Percentiles rank a stretch among this genome's conserved stretches.
phyloP scores from a whole-genome alignment of 2,888 invertebrate species.

The Chymomyza fuscimana region DNA sequence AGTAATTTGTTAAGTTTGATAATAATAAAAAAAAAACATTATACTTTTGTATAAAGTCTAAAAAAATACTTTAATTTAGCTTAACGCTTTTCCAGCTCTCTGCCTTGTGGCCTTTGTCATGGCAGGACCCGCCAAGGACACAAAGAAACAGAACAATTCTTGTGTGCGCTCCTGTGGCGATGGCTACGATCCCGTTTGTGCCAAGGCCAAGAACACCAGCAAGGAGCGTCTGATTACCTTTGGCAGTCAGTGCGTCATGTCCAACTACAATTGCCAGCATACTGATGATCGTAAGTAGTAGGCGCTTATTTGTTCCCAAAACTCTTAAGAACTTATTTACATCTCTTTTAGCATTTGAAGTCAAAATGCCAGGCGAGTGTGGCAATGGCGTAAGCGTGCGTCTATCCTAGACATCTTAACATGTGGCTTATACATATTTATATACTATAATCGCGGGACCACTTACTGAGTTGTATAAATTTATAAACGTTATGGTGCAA shows the following conservation, averaged over 20 bases:
- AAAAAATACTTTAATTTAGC: too few species aligned
- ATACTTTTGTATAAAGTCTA: too few species aligned
- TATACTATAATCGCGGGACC: not conserved
- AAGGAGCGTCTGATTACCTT: conserved; percentile 77
- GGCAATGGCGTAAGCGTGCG: conserved; percentile 77
- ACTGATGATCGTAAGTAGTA: conserved; percentile 72
- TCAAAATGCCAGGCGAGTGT: conserved; percentile 76
- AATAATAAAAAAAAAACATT: too few species aligned
- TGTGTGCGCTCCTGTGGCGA: conserved; percentile 65
- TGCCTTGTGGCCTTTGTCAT: conserved; percentile 62
- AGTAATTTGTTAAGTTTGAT: too few species aligned
- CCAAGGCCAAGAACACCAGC: conserved; percentile 67
- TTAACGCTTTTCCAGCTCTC: conserved; percentile 51
- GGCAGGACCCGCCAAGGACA: conserved; percentile 70
- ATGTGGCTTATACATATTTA: not conserved
- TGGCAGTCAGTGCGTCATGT: conserved; percentile 76
- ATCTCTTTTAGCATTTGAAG: conserved; percentile 63
- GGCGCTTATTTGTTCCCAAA: not conserved
- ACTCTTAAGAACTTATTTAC: not conserved
- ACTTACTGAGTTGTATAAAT: too few species aligned
- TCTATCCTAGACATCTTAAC: conserved; percentile 65
- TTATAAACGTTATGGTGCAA: conserved; percentile 2
- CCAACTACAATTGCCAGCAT: conserved; percentile 78
- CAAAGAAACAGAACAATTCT: conserved; percentile 58
- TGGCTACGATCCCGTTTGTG: conserved; percentile 75